phyloP scores from a whole-genome alignment of 2,888 invertebrate species.

The Agrochola lychnidis region DNA sequence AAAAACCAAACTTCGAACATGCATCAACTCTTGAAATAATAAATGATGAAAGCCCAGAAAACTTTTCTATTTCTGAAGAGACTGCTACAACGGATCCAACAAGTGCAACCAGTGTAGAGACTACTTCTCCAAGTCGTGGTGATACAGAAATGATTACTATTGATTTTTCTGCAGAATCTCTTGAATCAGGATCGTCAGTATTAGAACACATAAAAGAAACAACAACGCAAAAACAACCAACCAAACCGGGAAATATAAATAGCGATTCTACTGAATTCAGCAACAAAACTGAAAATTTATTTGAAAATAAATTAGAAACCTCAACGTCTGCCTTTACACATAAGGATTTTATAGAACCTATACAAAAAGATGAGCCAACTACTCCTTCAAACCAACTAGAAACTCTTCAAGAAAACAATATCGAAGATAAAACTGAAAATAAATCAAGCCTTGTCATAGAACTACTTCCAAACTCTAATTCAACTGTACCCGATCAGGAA shows the following conservation, averaged over 20 bases:
- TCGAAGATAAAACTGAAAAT: neutral
- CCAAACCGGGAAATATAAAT: neutral
- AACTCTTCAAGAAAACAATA: neutral
- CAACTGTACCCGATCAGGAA: conserved; percentile 5
- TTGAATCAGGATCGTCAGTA: conserved; percentile 75
- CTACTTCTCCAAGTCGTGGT: conserved; percentile 50
- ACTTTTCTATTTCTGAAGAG: conserved; percentile 62
- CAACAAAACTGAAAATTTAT: neutral
- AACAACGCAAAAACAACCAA: conserved; percentile 13
- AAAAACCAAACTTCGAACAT: conserved; percentile 59
- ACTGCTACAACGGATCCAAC: conserved; percentile 69
- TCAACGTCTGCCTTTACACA: conserved; percentile 21
- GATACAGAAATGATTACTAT: conserved; percentile 67
- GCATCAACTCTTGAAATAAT: conserved; percentile 75
- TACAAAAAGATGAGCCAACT: conserved; percentile 10
- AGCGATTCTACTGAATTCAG: neutral
- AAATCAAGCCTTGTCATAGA: conserved; percentile 19
- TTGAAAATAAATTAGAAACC: conserved; percentile 22
- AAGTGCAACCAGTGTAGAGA: conserved; percentile 31
- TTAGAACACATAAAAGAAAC: conserved; percentile 47
- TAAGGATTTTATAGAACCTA: conserved; percentile 3
- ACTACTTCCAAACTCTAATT: conserved; percentile 23
- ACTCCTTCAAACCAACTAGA: conserved; percentile 16
- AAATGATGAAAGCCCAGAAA: conserved; percentile 68
- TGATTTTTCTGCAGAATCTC: conserved; percentile 60